Evolutionary conservation across 1,140 invertebrate species (phyloP).

Genomic region (Vanessa atalanta): DNA sequence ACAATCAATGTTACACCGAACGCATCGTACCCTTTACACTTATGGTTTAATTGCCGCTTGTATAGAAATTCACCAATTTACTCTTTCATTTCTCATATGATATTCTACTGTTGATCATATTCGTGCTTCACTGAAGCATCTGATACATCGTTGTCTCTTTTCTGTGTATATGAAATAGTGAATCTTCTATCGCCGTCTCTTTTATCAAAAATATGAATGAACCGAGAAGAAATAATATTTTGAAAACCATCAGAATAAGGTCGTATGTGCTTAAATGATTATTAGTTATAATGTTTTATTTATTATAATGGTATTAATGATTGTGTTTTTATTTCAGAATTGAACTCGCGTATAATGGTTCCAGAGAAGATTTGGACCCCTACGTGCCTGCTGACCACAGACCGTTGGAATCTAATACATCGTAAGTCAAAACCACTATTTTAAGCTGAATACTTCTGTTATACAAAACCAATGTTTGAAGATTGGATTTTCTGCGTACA

Average conservation of each 20-base stretch:
- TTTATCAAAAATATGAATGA: background rate
- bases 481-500: too few relatives aligned
- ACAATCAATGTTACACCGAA: conserved; percentile 13
- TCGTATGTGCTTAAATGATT: background rate
- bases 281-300: background rate
- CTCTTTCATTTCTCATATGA: conserved; percentile 10
- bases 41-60: conserved; percentile 15
- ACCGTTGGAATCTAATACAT: conserved; percentile 67
- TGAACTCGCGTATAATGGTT: conserved; percentile 74
- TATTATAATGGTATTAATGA: background rate
- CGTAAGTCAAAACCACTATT: conserved; percentile 57
- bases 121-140: background rate
- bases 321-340: conserved; percentile 55
- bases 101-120: conserved; percentile 10
- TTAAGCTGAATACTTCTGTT: too few relatives aligned
- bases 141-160: background rate
- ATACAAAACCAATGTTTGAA: too few relatives aligned
- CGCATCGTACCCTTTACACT: conserved; percentile 13
- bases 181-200: background rate
- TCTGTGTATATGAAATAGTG: background rate
- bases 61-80: conserved; percentile 14
- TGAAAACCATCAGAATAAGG: background rate
- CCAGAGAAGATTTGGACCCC: conserved; percentile 70
- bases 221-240: background rate
- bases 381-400: conserved; percentile 68